Percentiles rank a stretch among this genome's conserved stretches.
Evolutionary conservation across 2,888 invertebrate species (phyloP).

Genomic region (Drosophila peninsularis): DNA sequence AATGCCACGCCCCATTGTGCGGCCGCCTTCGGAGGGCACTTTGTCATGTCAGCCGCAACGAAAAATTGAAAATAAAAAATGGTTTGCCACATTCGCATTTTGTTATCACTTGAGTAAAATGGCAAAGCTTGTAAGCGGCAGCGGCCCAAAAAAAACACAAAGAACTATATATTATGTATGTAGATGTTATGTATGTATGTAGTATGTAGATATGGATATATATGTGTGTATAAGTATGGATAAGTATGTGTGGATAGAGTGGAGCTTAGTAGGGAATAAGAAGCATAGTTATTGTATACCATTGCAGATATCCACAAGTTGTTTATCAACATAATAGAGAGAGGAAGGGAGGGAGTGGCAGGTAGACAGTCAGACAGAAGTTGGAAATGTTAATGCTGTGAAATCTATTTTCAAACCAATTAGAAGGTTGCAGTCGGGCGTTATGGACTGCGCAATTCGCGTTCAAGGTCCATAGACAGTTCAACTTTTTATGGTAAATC

Average conservation of each 20-base stretch:
- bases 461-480: background rate
- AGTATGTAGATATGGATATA: background rate
- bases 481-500: background rate
- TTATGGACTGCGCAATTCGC: background rate
- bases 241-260: background rate
- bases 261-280: background rate
- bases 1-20: conserved; percentile 44
- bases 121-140: conserved; percentile 60
- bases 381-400: background rate
- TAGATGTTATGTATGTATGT: background rate
- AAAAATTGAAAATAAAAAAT: conserved; percentile 78
- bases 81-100: conserved; percentile 41
- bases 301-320: conserved; percentile 1
- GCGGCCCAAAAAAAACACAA: conserved; percentile 31
- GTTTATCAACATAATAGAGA: background rate
- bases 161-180: conserved; percentile 6
- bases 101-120: conserved; percentile 57
- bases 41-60: conserved; percentile 74
- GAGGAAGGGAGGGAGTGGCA: background rate
- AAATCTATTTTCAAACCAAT: background rate
- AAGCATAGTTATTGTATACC: background rate
- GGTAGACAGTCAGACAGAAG: background rate
- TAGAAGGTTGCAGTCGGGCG: no score
- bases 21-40: conserved; percentile 62
- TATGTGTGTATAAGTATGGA: background rate